A percentile compares a stretch with the other conserved stretches of the same genome.
Evolutionary conservation across 2,113 vertebrate genomes (phyloP).

Genomic region (Lepus americanus): DNA sequence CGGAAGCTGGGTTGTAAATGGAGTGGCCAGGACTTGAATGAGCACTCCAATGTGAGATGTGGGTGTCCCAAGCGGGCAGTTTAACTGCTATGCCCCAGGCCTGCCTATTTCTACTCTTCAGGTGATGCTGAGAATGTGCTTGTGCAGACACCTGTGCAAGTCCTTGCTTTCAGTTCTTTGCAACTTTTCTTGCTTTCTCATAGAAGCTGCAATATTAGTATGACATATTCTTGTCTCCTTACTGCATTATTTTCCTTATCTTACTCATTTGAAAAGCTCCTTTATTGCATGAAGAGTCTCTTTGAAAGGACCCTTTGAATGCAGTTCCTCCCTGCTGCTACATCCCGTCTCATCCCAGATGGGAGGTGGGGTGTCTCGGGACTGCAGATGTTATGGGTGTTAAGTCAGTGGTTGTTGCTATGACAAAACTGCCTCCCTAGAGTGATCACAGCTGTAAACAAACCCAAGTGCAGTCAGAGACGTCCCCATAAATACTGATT

Average conservation of each 20-base stretch:
- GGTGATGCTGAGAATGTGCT: not conserved
- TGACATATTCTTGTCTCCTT: not conserved
- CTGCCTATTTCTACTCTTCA: no score
- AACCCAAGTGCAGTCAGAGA: not conserved
- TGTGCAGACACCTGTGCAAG: not conserved
- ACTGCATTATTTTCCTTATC: not conserved
- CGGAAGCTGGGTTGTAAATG: no score
- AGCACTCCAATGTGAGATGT: no score
- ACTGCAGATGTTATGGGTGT: not conserved
- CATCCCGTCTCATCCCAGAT: not conserved
- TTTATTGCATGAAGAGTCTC: not conserved
- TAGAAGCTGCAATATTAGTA: not conserved
- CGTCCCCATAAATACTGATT: rapidly evolving
- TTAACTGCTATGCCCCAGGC: not conserved
- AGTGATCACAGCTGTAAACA: not conserved
- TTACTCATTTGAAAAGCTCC: not conserved
- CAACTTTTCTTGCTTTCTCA: not conserved
- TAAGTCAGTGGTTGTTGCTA: not conserved
- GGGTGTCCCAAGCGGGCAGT: no score
- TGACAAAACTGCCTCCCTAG: not conserved
- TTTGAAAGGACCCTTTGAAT: not conserved
- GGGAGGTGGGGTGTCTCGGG: not conserved
- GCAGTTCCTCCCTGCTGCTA: not conserved
- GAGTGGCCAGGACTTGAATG: no score
- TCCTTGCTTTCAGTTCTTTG: not conserved